phyloP scores from a whole-genome alignment of 2,113 vertebrate genomes.

The Cygnus buccinator region DNA sequence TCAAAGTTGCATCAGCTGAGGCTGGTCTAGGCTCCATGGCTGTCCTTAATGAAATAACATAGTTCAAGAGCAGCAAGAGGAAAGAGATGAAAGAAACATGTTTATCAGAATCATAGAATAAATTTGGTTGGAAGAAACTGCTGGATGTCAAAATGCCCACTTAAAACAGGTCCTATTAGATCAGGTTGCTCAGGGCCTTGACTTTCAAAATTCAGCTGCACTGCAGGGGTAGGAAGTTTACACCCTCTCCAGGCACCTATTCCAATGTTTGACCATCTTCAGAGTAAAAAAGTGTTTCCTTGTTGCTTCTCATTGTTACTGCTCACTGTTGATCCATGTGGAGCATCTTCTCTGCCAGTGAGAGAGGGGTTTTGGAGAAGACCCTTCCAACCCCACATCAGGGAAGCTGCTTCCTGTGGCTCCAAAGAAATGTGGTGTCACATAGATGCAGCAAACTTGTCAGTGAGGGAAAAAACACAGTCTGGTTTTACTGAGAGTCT shows the following conservation, averaged over 20 bases:
- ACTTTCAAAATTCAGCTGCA: background rate
- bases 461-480: rapidly evolving
- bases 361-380: background rate
- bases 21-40: background rate
- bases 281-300: background rate
- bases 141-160: background rate
- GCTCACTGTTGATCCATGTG: rapidly evolving
- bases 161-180: background rate
- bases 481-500: background rate
- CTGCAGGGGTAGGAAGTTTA: background rate
- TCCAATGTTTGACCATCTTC: background rate
- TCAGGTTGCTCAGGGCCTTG: background rate
- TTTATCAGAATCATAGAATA: background rate
- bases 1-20: background rate
- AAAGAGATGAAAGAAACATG: background rate
- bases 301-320: background rate
- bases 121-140: background rate
- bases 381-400: background rate
- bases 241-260: background rate
- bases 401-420: background rate
- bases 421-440: background rate
- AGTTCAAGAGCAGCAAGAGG: background rate
- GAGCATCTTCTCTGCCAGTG: background rate
- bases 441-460: background rate
- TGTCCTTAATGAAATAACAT: background rate